Evolutionary conservation across 2,797 vertebrate genomes (phyloP).

Genomic region (Enoplosus armatus): DNA sequence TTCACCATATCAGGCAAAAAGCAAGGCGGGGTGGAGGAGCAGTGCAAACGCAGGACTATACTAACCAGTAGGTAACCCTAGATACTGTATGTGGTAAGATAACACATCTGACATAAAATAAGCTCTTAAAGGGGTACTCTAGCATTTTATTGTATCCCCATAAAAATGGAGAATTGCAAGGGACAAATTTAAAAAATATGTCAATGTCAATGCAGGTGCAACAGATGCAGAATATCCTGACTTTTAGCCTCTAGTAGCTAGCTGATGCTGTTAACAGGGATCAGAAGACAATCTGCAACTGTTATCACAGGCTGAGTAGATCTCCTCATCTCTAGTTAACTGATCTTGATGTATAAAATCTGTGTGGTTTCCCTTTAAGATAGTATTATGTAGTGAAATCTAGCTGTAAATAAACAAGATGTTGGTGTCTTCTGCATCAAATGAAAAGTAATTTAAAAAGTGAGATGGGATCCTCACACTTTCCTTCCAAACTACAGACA

Average conservation of each 20-base stretch:
- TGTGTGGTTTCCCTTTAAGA: background rate
- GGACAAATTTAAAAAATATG: background rate
- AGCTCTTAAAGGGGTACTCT: background rate
- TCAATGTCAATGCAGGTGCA: too few species aligned
- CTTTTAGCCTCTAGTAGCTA: too few species aligned
- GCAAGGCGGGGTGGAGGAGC: constrained; percentile 95
- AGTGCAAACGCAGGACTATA: constrained; percentile 95
- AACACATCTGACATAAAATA: background rate
- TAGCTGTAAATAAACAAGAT: background rate
- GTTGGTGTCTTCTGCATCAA: background rate
- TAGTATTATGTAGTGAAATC: background rate
- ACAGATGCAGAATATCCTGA: too few species aligned
- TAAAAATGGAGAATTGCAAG: background rate
- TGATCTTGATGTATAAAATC: background rate
- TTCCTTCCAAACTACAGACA: background rate
- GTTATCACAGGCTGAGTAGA: background rate
- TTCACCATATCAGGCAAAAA: constrained; percentile 96
- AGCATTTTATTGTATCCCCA: background rate
- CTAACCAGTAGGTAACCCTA: constrained; percentile 89
- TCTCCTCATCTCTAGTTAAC: background rate
- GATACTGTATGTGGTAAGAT: background rate
- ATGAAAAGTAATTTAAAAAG: constrained; percentile 1
- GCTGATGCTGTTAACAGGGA: too few species aligned
- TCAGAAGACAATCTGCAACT: too few species aligned
- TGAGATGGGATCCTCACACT: background rate